A percentile compares a stretch with the other conserved stretches of the same genome.
Evolutionary conservation across 2,797 vertebrate genomes (phyloP).

Genomic region (Tragelaphus oryx): DNA sequence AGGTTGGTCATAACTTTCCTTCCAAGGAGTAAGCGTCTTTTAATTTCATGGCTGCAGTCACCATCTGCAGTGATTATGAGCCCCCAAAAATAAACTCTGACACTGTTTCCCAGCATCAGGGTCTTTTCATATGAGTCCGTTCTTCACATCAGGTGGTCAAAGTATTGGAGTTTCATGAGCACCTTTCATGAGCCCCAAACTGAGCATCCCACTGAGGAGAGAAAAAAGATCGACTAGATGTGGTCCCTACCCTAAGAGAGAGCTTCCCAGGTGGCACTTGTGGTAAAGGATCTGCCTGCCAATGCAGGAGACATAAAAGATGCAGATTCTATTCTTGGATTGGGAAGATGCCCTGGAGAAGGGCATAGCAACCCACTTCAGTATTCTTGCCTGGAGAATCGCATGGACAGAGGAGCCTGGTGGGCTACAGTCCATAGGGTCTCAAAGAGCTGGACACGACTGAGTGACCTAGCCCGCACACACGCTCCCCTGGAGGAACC

Average conservation of each 20-base stretch:
- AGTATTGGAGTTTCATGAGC: not conserved
- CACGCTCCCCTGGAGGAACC: not conserved
- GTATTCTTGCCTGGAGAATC: not conserved
- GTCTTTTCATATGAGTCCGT: not conserved
- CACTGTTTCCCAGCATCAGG: not conserved
- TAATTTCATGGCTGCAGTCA: no score
- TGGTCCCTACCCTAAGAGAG: not conserved
- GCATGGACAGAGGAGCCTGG: not conserved
- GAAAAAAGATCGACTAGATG: not conserved
- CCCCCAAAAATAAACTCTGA: no score
- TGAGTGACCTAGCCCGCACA: not conserved
- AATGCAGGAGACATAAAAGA: not conserved
- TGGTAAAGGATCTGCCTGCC: not conserved
- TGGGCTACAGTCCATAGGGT: not conserved
- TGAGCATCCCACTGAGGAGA: not conserved
- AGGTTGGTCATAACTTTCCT: no score
- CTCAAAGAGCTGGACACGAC: not conserved
- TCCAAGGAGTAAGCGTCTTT: no score
- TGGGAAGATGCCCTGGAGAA: not conserved
- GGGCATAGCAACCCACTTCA: not conserved
- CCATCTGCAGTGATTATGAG: no score
- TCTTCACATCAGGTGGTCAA: not conserved
- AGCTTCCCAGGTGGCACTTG: not conserved
- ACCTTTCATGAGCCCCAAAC: not conserved
- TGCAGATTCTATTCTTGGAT: accelerated